Percentiles rank a stretch among this genome's conserved stretches.
phyloP scores from a whole-genome alignment of 2,888 invertebrate species.

The Aspidiotus rigidus region DNA sequence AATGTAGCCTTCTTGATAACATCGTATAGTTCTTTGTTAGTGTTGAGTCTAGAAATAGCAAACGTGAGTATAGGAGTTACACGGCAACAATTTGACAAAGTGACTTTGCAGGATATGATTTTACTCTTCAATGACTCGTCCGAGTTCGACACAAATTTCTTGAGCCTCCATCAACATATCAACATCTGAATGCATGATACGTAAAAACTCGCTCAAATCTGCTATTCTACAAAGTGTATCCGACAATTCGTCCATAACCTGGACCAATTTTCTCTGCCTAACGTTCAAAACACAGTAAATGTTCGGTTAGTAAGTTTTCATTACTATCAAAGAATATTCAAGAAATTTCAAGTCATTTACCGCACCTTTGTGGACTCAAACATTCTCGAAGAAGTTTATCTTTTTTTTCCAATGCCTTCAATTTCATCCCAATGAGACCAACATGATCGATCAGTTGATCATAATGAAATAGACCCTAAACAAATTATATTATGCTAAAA shows the following conservation, averaged over 20 bases:
- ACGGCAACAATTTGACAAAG: not conserved
- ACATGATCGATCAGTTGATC: conserved; percentile 42
- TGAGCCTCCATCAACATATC: conserved; percentile 75
- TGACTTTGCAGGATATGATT: conserved; percentile 35
- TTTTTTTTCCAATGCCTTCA: conserved; percentile 60
- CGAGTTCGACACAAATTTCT: conserved; percentile 76
- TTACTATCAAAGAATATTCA: not conserved
- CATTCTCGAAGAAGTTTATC: conserved; percentile 63
- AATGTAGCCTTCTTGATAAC: conserved; percentile 62
- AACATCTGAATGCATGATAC: conserved; percentile 79
- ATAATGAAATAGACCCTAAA: not conserved
- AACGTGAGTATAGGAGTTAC: not conserved
- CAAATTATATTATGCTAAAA: not conserved
- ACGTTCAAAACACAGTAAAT: conserved; percentile 3
- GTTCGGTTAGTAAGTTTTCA: not conserved
- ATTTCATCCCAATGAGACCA: conserved; percentile 71
- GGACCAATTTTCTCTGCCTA: conserved; percentile 64
- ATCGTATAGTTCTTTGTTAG: conserved; percentile 72
- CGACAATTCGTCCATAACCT: conserved; percentile 91
- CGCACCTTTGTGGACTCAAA: conserved; percentile 1
- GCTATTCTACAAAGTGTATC: conserved; percentile 91
- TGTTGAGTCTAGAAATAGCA: conserved; percentile 64
- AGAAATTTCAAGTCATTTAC: not conserved
- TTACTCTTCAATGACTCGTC: conserved; percentile 87
- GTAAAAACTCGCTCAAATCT: conserved; percentile 91